Conservation (phyloP, 1,140 invertebrate species). For the Cecropterus lyciades region DNA sequence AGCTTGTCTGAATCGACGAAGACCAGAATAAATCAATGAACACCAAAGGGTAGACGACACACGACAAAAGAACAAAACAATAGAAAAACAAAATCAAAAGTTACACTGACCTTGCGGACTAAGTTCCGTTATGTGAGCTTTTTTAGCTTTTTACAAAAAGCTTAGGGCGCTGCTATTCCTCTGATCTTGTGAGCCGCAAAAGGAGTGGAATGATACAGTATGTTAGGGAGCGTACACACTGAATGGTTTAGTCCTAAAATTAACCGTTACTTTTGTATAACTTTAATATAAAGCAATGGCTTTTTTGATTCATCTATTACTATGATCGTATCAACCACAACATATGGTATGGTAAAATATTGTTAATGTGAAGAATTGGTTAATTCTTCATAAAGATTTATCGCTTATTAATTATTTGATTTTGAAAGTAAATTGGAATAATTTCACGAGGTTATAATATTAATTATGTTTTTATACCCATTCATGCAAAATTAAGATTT, state of each 20-base stretch:
- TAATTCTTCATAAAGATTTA: too few relatives aligned
- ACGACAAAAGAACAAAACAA: conserved; percentile 21
- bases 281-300: too few relatives aligned
- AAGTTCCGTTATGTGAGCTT: conserved; percentile 63
- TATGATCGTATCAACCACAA: too few relatives aligned
- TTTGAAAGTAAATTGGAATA: too few relatives aligned
- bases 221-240: conserved; percentile 51
- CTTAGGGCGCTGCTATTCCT: conserved; percentile 72
- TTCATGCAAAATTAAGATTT: too few relatives aligned
- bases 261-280: conserved; percentile 20
- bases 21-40: conserved; percentile 25
- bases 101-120: conserved; percentile 67
- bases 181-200: conserved; percentile 75
- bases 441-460: too few relatives aligned
- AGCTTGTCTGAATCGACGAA: not conserved
- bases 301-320: too few relatives aligned
- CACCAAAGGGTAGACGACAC: not conserved
- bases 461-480: too few relatives aligned
- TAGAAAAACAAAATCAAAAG: conserved; percentile 48
- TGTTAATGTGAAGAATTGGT: too few relatives aligned
- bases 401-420: too few relatives aligned
- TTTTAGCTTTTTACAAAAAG: conserved; percentile 61
- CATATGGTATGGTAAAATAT: too few relatives aligned
- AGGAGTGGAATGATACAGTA: conserved; percentile 63
- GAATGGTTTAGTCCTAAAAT: not conserved